phyloP scores from a whole-genome alignment of 1,140 invertebrate genomes.

The Ganaspis sp. region DNA sequence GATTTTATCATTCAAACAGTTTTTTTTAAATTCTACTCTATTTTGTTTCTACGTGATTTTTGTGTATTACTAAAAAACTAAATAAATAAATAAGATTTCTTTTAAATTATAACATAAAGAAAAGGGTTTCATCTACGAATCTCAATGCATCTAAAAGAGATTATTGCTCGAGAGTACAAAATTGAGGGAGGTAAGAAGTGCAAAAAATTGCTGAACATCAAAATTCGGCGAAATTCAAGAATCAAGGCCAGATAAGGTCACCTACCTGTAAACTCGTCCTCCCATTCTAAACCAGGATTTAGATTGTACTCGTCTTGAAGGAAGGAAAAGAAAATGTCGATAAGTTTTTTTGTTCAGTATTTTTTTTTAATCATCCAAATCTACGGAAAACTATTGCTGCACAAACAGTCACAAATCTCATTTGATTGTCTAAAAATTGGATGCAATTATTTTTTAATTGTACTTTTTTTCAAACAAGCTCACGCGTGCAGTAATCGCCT shows the following conservation, averaged over 20 bases:
- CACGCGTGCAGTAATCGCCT: too few relatives aligned
- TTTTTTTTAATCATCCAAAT: constrained; percentile 53
- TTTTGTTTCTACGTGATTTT: background rate
- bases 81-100: constrained; percentile 44
- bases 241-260: constrained; percentile 76
- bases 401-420: too few relatives aligned
- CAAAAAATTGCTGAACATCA: constrained; percentile 33
- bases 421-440: too few relatives aligned
- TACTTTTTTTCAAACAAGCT: too few relatives aligned
- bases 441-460: too few relatives aligned
- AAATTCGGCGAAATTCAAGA: constrained; percentile 39
- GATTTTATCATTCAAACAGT: too few relatives aligned
- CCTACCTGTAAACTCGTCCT: constrained; percentile 99
- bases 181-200: constrained; percentile 37
- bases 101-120: too few relatives aligned
- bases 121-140: constrained; percentile 38
- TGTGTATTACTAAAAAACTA: background rate
- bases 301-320: constrained; percentile 98
- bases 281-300: constrained; percentile 99
- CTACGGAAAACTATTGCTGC: constrained; percentile 60
- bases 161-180: constrained; percentile 30
- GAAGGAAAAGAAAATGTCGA: constrained; percentile 85
- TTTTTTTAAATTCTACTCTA: constrained; percentile 2
- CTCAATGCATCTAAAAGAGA: constrained; percentile 12
- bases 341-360: constrained; percentile 67